Evolutionary conservation across 2,113 vertebrate genomes (phyloP).

Genomic region (Reinhardtius hippoglossoides): DNA sequence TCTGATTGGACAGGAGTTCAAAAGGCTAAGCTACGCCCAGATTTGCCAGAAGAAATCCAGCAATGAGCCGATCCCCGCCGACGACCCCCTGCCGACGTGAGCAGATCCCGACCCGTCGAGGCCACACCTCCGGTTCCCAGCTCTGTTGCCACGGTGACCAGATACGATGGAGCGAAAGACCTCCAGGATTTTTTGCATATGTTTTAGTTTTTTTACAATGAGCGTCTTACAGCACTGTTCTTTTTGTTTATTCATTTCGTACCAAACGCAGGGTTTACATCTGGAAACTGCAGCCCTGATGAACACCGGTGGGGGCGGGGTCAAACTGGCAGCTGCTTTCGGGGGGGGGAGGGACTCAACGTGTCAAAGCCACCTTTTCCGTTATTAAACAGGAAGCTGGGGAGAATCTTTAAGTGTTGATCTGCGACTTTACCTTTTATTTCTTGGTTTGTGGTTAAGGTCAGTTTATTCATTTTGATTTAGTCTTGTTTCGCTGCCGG

Average conservation of each 20-base stretch:
- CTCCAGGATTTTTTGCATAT: neutral
- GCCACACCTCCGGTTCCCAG: neutral
- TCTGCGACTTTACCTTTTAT: constrained; percentile 20
- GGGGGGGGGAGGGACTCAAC: too few species aligned
- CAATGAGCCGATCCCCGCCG: constrained; percentile 71
- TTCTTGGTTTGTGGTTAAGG: constrained; percentile 34
- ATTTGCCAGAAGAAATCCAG: constrained; percentile 85
- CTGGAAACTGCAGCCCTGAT: neutral
- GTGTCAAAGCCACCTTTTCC: too few species aligned
- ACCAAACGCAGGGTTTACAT: constrained; percentile 1
- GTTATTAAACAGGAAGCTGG: neutral
- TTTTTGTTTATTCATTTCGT: neutral
- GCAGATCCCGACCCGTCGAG: constrained; percentile 47
- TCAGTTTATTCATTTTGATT: constrained; percentile 25
- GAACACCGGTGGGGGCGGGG: neutral
- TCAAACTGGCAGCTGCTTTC: too few species aligned
- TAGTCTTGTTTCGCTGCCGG: neutral
- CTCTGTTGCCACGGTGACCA: constrained; percentile 16
- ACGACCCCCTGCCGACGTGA: constrained; percentile 79
- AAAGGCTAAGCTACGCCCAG: constrained; percentile 90
- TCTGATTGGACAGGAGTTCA: constrained; percentile 83
- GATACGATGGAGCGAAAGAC: neutral
- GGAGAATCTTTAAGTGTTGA: constrained; percentile 12
- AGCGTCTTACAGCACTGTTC: neutral
- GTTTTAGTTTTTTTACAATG: neutral